These are phyloP conservation scores for Lasiurus borealis DNA, from an alignment of 2,113 vertebrate genomes.

Conservation along the genomic window DNA sequence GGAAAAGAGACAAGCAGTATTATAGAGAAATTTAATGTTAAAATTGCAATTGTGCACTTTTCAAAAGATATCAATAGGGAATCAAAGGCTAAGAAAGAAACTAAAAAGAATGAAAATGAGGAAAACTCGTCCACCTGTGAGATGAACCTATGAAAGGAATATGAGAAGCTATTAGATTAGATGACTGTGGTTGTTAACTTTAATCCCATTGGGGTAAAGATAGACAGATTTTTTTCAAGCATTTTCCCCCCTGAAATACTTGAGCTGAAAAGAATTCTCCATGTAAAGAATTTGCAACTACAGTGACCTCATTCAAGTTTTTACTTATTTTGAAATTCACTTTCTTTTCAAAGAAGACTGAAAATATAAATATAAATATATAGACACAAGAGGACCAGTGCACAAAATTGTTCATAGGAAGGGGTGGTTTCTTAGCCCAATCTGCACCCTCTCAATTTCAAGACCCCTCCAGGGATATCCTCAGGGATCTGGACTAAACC, in stretches of 20 bases:
- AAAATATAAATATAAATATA: background rate
- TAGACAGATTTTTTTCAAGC: conserved; percentile 54
- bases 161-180: conserved; percentile 60
- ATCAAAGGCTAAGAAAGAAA: background rate
- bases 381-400: background rate
- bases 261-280: conserved; percentile 49
- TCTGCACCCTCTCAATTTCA: too few relatives aligned
- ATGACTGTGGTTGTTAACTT: conserved; percentile 18
- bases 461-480: too few relatives aligned
- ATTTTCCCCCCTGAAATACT: background rate
- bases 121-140: background rate
- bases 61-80: conserved; percentile 32
- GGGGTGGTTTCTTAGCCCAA: too few relatives aligned
- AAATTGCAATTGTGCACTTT: conserved; percentile 64
- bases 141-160: background rate
- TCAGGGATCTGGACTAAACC: too few relatives aligned
- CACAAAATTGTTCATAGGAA: too few relatives aligned
- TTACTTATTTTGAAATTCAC: background rate
- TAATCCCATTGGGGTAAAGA: conserved; percentile 52
- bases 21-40: conserved; percentile 64
- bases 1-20: conserved; percentile 55
- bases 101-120: conserved; percentile 49
- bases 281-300: conserved; percentile 27
- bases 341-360: conserved; percentile 16
- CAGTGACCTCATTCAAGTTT: background rate